Conservation (phyloP, 2,888 invertebrate genomes). For the Pachycephus smyrnensis region DNA sequence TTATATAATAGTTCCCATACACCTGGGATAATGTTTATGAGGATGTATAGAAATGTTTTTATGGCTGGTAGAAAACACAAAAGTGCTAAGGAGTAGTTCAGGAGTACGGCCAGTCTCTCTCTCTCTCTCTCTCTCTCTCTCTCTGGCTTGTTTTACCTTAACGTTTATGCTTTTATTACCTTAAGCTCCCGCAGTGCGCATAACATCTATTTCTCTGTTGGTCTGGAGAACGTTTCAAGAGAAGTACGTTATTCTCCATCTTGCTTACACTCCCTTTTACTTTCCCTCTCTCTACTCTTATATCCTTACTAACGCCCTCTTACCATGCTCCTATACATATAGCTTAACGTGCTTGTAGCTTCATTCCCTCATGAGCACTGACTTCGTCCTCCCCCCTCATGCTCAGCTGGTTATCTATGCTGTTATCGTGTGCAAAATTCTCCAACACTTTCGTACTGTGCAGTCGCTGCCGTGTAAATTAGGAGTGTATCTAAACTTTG, state of each 20-base stretch:
- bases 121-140: constrained; percentile 11
- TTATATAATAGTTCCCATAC: not conserved
- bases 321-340: not conserved
- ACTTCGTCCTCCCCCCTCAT: not conserved
- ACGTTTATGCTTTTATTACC: constrained; percentile 31
- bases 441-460: not conserved
- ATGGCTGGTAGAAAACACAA: not conserved
- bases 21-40: not conserved
- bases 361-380: not conserved
- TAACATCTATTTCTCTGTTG: constrained; percentile 47
- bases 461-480: constrained; percentile 39
- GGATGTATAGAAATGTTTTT: not conserved
- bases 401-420: not conserved
- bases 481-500: constrained; percentile 45
- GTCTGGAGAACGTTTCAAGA: constrained; percentile 38
- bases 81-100: not conserved
- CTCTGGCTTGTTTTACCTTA: constrained; percentile 6
- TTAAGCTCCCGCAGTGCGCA: constrained; percentile 37
- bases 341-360: not conserved
- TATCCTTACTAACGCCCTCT: not conserved
- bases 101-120: not conserved
- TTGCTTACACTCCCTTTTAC: not conserved
- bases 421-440: not conserved
- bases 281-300: not conserved
- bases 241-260: not conserved